phyloP scores from a whole-genome alignment of 2,113 vertebrate genomes.

The Channa maculata region DNA sequence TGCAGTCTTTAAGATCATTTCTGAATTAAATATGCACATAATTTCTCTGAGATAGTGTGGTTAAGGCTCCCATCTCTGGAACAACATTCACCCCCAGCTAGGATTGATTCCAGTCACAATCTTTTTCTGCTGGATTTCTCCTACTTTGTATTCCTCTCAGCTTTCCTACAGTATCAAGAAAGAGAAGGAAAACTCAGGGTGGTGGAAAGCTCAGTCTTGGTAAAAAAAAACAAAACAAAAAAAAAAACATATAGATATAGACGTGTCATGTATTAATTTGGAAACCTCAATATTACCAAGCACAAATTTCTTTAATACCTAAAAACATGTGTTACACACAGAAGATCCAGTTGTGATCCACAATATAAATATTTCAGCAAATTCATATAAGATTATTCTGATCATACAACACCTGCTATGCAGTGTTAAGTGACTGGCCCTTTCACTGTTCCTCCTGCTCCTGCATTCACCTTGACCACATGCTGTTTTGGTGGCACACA shows the following conservation, averaged over 20 bases:
- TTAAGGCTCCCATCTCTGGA: constrained; percentile 56
- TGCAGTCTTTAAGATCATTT: constrained; percentile 33
- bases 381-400: constrained; percentile 19
- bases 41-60: constrained; percentile 59
- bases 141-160: constrained; percentile 76
- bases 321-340: background rate
- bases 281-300: background rate
- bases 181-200: constrained; percentile 44
- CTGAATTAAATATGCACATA: constrained; percentile 66
- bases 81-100: constrained; percentile 70
- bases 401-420: constrained; percentile 46
- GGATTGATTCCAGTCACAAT: constrained; percentile 69
- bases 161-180: constrained; percentile 64
- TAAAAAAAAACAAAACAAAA: constrained; percentile 6
- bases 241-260: constrained; percentile 15
- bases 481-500: constrained; percentile 61
- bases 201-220: constrained; percentile 24
- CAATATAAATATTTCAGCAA: constrained; percentile 32
- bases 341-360: constrained; percentile 15
- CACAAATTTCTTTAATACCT: constrained; percentile 9
- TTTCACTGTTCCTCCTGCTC: constrained; percentile 42
- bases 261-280: constrained; percentile 18
- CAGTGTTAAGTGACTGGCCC: constrained; percentile 25
- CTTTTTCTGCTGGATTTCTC: constrained; percentile 65
- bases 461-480: constrained; percentile 76